phyloP scores from a whole-genome alignment of 2,888 invertebrate species.

The Cloeon dipterum region DNA sequence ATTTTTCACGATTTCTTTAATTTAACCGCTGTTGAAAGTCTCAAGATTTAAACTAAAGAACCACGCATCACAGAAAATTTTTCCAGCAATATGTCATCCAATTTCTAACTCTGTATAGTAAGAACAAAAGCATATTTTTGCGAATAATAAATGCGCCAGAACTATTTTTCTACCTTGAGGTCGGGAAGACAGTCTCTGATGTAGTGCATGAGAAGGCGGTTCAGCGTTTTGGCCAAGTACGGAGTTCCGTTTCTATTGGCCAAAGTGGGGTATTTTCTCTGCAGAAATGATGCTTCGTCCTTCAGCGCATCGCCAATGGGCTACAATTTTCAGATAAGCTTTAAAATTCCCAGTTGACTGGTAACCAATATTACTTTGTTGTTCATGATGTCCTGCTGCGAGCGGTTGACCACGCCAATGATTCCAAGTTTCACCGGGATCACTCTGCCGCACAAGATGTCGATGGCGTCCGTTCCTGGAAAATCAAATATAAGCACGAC shows the following conservation, averaged over 20 bases:
- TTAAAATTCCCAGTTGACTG: neutral
- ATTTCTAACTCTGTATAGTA: too few relatives aligned
- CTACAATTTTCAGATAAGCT: conserved; percentile 8
- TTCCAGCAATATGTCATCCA: too few relatives aligned
- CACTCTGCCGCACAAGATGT: conserved; percentile 89
- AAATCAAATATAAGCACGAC: conserved; percentile 4
- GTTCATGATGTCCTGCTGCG: conserved; percentile 90
- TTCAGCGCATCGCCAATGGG: conserved; percentile 53
- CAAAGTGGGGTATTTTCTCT: conserved; percentile 91
- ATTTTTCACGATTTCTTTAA: too few relatives aligned
- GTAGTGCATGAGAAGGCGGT: conserved; percentile 94
- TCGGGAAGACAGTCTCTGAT: conserved; percentile 97
- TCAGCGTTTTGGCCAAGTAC: conserved; percentile 89
- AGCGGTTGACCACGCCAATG: conserved; percentile 95
- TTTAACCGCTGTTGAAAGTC: too few relatives aligned
- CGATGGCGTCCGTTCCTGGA: conserved; percentile 91
- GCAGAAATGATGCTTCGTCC: conserved; percentile 86
- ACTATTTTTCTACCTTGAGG: conserved; percentile 54
- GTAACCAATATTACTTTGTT: conserved; percentile 32
- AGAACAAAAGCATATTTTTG: too few relatives aligned
- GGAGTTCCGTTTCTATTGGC: conserved; percentile 91
- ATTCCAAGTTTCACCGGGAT: conserved; percentile 98
- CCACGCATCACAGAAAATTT: too few relatives aligned
- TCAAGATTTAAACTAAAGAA: too few relatives aligned
- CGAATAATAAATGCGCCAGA: too few relatives aligned